Evolutionary conservation across 2,797 vertebrate genomes (phyloP), one percentile per base, ranked within the genome.

Genomic region (Oreochromis mossambicus): DNA sequence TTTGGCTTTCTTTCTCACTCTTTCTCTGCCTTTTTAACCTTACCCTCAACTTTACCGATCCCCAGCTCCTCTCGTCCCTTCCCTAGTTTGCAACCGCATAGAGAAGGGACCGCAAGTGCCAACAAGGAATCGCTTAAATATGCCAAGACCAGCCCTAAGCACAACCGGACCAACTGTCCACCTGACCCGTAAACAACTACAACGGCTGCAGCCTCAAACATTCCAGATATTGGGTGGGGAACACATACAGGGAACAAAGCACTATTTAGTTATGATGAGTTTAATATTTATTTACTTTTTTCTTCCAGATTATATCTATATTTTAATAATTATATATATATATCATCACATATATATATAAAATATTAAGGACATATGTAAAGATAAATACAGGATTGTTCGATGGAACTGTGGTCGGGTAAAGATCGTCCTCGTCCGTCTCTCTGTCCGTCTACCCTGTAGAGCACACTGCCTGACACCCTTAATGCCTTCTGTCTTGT

Each of bases 381-480:
- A 81, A 80, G 80, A 78, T 89, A 79, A 84, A 84, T 80, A 55
- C 77, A 86, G 87, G 87, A 90, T 86, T 79, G 50, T 50, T 87
- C 1, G 38, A 68, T 84, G 87, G 86, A 88, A 51, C 15, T 66
- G 76, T 85, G 83, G 81, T 79, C 79, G 61, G 86, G 89, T 86
- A 93, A 87, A 77, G 91, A 88, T 84, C 80, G 85, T 91, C 84
- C 79, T 84, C 8, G 86, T 94, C 83, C 32, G 78, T 93, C 85
- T 92, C 86, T 79, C 54, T 83, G 87, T 93, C 83, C 15, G 81
- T 94, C 90, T 79, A 86, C 89, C 92, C 86, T 80, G 92, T 91
- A 95, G 94, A 95, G 94, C 95, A 93, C 94, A 95, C 95, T 95
- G 95, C 95, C 95, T 94, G 91, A 95, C 91, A 94, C 92, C 95